Conservation (phyloP, 1,140 invertebrate species). For the Philopotamus ludificatus region DNA sequence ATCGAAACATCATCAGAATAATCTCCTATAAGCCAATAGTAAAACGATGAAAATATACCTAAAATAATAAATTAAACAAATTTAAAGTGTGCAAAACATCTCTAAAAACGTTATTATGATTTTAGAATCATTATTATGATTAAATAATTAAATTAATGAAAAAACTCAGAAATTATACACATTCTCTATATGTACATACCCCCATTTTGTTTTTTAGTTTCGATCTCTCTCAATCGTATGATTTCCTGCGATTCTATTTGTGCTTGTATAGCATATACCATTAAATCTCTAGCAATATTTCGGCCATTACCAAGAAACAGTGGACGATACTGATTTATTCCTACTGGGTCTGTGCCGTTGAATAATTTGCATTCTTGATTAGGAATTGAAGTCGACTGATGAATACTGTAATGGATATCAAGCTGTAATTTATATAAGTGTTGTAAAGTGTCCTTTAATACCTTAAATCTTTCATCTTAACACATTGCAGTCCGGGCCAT, state of each 20-base stretch:
- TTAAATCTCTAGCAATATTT: conserved; percentile 43
- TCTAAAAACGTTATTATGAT: too few species aligned
- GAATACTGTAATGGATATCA: too few species aligned
- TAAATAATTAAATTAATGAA: not conserved
- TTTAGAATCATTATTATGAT: too few species aligned
- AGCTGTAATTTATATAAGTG: too few species aligned
- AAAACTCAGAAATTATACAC: not conserved
- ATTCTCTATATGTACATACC: conserved; percentile 15
- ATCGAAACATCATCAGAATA: conserved; percentile 59
- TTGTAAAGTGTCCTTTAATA: too few species aligned
- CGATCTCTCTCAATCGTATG: conserved; percentile 43
- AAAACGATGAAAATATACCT: conserved; percentile 50
- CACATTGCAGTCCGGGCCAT: too few species aligned
- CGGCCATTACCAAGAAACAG: conserved; percentile 29
- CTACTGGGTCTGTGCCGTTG: not conserved
- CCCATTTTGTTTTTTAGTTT: conserved; percentile 22
- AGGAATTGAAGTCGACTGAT: too few species aligned
- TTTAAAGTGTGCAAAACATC: too few species aligned
- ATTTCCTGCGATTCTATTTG: conserved; percentile 43
- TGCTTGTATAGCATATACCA: conserved; percentile 45
- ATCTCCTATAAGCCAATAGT: conserved; percentile 57
- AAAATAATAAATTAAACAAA: too few species aligned
- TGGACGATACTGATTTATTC: conserved; percentile 19
- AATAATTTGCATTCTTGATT: not conserved
- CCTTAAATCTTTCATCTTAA: too few species aligned